Evolutionary conservation across 2,888 invertebrate species (phyloP).

Genomic region (Actias luna): DNA sequence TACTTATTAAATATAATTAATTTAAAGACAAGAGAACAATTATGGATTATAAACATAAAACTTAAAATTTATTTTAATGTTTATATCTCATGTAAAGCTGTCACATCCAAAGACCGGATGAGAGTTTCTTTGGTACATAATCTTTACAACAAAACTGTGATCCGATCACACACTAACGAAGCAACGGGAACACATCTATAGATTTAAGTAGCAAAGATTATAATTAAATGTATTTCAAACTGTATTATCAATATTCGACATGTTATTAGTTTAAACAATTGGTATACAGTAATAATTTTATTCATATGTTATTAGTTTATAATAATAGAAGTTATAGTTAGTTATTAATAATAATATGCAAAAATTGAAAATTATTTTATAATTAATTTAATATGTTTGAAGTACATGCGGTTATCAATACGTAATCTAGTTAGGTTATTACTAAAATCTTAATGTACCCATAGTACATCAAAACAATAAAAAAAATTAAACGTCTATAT

Average conservation of each 20-base stretch:
- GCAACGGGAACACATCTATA: conserved; percentile 62
- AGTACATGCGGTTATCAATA: no score
- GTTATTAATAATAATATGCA: no score
- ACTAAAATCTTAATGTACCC: no score
- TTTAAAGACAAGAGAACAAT: no score
- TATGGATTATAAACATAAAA: not conserved
- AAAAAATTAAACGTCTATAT: no score
- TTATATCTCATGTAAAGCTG: conserved; percentile 47
- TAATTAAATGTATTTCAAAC: conserved; percentile 31
- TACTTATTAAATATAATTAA: no score
- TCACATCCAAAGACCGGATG: conserved; percentile 69
- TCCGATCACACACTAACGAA: conserved; percentile 75
- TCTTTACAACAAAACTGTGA: conserved; percentile 80
- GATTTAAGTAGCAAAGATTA: conserved; percentile 69
- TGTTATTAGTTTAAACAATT: conserved; percentile 13
- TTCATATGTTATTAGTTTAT: no score
- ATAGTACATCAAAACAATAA: no score
- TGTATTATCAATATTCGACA: conserved; percentile 19
- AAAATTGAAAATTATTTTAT: not conserved
- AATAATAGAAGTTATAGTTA: no score
- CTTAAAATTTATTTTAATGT: conserved; percentile 7
- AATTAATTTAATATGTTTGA: not conserved
- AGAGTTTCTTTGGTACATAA: conserved; percentile 76
- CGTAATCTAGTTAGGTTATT: no score
- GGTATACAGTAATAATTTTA: not conserved